Evolutionary conservation across 1,140 invertebrate genomes (phyloP).

Genomic region (Cheumatopsyche charites): DNA sequence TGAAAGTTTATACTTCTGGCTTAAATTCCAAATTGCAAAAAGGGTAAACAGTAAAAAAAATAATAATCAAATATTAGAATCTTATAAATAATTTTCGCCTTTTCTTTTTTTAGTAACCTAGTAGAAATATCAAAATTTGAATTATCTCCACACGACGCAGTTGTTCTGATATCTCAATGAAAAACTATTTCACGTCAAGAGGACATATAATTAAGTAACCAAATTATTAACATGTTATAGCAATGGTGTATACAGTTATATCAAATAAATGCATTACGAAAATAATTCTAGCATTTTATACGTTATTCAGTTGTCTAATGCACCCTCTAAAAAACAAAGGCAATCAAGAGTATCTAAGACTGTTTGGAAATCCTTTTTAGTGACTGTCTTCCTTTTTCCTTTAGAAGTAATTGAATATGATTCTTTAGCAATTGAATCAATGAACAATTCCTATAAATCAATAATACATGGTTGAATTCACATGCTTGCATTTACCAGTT

Average conservation of each 20-base stretch:
- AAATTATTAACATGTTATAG: too few relatives aligned
- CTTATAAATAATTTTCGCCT: background rate
- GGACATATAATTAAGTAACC: too few relatives aligned
- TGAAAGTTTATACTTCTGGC: conserved; percentile 53
- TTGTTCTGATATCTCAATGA: conserved; percentile 21
- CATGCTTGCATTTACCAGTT: too few relatives aligned
- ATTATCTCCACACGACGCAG: conserved; percentile 31
- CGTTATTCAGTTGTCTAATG: too few relatives aligned
- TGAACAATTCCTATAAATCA: conserved; percentile 78
- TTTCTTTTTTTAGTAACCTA: conserved; percentile 32
- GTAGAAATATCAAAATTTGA: conserved; percentile 26
- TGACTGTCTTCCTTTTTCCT: conserved; percentile 81
- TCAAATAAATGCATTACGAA: too few relatives aligned
- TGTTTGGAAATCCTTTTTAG: conserved; percentile 79
- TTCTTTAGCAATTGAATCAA: conserved; percentile 80
- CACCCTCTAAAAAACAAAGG: conserved; percentile 80
- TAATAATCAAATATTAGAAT: background rate
- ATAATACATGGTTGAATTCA: too few relatives aligned
- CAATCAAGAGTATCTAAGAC: conserved; percentile 74
- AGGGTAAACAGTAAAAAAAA: conserved; percentile 48
- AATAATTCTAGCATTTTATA: too few relatives aligned
- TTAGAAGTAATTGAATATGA: conserved; percentile 73
- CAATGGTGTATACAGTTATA: too few relatives aligned
- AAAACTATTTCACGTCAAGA: too few relatives aligned
- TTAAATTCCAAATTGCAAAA: conserved; percentile 51